phyloP scores from a whole-genome alignment of 2,113 vertebrate genomes.

The Dromiciops gliroides region DNA sequence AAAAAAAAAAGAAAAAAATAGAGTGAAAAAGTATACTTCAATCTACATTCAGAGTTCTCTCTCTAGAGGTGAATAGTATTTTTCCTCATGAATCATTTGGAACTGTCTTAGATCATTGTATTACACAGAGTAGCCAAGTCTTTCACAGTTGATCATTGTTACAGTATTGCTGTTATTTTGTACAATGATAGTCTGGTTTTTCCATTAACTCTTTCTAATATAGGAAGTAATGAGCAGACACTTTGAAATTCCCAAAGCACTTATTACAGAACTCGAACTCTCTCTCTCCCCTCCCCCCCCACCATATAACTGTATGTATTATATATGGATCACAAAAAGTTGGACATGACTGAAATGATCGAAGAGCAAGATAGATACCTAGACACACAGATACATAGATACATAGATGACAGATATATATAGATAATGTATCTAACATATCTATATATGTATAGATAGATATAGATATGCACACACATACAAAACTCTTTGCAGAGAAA shows the following conservation, averaged over 20 bases:
- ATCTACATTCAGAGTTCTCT: not conserved
- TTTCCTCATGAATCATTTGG: not conserved
- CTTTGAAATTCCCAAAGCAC: not conserved
- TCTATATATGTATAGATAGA: too few species aligned
- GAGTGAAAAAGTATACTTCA: not conserved
- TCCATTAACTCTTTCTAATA: not conserved
- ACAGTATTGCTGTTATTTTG: not conserved
- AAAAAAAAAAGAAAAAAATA: not conserved
- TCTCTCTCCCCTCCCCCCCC: too few species aligned
- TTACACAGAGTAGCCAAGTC: not conserved
- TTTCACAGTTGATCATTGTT: not conserved
- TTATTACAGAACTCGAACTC: too few species aligned
- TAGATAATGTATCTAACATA: too few species aligned
- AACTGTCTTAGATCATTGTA: not conserved
- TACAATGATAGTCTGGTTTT: not conserved
- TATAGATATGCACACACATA: not conserved
- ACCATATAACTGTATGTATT: too few species aligned
- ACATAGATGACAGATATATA: too few species aligned
- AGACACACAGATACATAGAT: too few species aligned
- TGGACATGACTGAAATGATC: not conserved
- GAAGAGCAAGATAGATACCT: not conserved
- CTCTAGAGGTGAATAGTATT: not conserved
- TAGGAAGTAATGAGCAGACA: not conserved
- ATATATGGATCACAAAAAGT: not conserved
- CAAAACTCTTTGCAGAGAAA: not conserved